A percentile compares a stretch with the other conserved stretches of the same genome.
Evolutionary conservation across 2,797 vertebrate genomes (phyloP).

Genomic region (Coregonus ussuriensis): DNA sequence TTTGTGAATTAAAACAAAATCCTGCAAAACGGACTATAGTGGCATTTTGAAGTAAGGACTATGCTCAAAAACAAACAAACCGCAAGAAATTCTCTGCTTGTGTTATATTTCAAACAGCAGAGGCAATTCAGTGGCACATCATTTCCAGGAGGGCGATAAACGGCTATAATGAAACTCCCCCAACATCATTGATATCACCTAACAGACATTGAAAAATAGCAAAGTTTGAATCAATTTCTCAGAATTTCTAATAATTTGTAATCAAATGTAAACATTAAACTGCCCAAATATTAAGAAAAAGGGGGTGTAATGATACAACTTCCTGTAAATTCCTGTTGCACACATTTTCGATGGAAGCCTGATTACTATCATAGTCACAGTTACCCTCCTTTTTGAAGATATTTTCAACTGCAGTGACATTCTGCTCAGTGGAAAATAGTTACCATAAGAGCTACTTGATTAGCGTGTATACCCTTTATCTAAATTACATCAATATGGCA

Average conservation of each 20-base stretch:
- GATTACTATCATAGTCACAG: no score
- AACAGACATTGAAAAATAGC: neutral
- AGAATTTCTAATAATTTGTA: neutral
- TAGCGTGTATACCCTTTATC: neutral
- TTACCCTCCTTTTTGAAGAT: no score
- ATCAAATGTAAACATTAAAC: neutral
- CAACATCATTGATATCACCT: neutral
- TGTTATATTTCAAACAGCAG: neutral
- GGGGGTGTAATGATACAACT: neutral
- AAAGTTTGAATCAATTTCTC: neutral
- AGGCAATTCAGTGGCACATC: neutral
- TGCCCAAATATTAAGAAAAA: neutral
- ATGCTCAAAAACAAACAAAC: neutral
- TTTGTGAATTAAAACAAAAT: constrained; percentile 7
- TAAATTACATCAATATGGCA: neutral
- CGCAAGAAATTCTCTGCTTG: neutral
- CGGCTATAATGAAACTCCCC: neutral
- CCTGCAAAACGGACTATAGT: constrained; percentile 9
- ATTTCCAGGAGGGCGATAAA: neutral
- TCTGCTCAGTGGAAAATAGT: no score
- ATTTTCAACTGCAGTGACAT: no score
- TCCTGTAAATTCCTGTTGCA: neutral
- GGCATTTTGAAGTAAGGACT: constrained; percentile 15
- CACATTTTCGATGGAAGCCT: neutral
- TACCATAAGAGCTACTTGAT: no score